Conservation (phyloP, 1,140 invertebrate species). For the Tetragnatha versicolor region DNA sequence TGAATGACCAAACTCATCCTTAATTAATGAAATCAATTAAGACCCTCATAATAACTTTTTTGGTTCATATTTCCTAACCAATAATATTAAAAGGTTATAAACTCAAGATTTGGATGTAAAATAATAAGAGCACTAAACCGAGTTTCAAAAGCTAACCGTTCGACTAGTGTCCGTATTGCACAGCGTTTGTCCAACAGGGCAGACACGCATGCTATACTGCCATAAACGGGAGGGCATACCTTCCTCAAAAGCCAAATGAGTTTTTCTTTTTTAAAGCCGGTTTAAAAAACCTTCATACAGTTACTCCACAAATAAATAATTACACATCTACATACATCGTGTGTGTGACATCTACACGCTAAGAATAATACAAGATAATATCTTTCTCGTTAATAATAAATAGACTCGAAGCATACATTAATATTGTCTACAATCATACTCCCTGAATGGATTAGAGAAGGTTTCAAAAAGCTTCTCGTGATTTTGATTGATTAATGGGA, state of each 20-base stretch:
- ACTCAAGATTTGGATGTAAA: too few relatives aligned
- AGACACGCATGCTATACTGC: constrained; percentile 7
- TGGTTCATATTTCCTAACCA: too few relatives aligned
- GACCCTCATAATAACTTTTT: too few relatives aligned
- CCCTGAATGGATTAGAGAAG: constrained; percentile 54
- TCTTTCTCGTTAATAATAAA: constrained; percentile 53
- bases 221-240: not conserved
- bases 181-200: not conserved
- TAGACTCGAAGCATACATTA: constrained; percentile 52
- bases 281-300: constrained; percentile 47
- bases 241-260: constrained; percentile 16
- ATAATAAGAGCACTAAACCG: too few relatives aligned
- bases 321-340: constrained; percentile 54
- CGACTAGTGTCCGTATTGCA: constrained; percentile 49
- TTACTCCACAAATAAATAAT: constrained; percentile 54
- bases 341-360: constrained; percentile 55
- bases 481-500: constrained; percentile 55
- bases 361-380: constrained; percentile 56
- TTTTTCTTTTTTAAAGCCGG: constrained; percentile 29
- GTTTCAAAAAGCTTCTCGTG: constrained; percentile 35
- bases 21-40: too few relatives aligned
- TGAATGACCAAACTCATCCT: too few relatives aligned
- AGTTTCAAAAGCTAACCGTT: not conserved
- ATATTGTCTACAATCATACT: constrained; percentile 54
- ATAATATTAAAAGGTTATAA: too few relatives aligned